phyloP scores from a whole-genome alignment of 2,888 invertebrate genomes.

The Drepana falcataria region DNA sequence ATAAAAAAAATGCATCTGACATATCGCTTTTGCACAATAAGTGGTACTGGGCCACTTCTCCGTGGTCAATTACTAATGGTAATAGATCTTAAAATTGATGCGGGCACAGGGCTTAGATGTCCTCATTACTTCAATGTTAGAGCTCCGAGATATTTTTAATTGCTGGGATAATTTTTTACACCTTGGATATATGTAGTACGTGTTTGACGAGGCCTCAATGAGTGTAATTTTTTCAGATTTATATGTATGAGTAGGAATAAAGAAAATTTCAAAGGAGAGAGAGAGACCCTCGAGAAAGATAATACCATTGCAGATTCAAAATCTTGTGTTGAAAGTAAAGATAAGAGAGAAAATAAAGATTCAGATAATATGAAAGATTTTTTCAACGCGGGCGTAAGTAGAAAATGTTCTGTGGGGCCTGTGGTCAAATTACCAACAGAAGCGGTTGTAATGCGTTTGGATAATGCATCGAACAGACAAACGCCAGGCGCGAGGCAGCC shows the following conservation, averaged over 20 bases:
- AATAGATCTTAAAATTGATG: conserved; percentile 24
- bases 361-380: not conserved
- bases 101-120: conserved; percentile 24
- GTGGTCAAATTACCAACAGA: conserved; percentile 53
- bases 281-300: not conserved
- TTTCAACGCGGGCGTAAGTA: conserved; percentile 12
- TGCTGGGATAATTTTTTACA: not conserved
- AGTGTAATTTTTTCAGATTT: not conserved
- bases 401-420: conserved; percentile 28
- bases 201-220: not conserved
- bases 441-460: conserved; percentile 49
- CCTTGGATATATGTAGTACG: not conserved
- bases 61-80: conserved; percentile 9
- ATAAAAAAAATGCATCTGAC: no score
- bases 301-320: not conserved
- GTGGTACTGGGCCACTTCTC: not conserved
- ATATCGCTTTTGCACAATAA: not conserved
- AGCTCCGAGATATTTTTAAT: conserved; percentile 4
- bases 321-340: not conserved
- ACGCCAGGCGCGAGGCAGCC: not conserved
- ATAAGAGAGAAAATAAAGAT: not conserved
- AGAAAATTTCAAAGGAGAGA: not conserved
- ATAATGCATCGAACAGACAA: conserved; percentile 18
- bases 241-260: not conserved
- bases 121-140: conserved; percentile 18